Conservation (phyloP, 2,888 invertebrate genomes). For the Darwinula stevensoni region DNA sequence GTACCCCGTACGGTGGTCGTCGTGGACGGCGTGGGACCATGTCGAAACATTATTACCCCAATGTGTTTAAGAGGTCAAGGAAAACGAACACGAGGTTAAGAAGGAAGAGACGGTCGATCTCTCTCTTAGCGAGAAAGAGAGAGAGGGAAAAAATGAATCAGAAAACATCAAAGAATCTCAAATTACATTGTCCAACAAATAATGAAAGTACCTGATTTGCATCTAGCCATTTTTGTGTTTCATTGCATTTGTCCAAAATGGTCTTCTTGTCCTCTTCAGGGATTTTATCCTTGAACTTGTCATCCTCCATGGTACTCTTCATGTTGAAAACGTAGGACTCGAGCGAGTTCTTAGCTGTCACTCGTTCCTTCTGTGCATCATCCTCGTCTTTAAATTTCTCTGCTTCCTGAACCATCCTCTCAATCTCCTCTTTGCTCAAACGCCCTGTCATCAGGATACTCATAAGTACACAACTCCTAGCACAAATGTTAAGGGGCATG, state of each 20-base stretch:
- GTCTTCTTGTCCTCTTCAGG: conserved; percentile 45
- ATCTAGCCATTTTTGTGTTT: conserved; percentile 43
- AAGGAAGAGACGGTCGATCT: too few relatives aligned
- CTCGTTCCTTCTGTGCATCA: conserved; percentile 20
- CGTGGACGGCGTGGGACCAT: conserved; percentile 85
- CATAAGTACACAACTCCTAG: too few relatives aligned
- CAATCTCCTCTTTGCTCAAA: too few relatives aligned
- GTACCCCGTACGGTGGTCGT: conserved; percentile 37
- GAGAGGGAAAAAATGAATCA: background rate
- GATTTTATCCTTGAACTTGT: conserved; percentile 74
- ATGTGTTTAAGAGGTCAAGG: conserved; percentile 76
- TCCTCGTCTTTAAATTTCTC: conserved; percentile 34
- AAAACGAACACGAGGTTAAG: too few relatives aligned
- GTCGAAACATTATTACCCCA: conserved; percentile 70
- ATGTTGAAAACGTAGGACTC: conserved; percentile 80
- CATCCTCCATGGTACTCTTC: conserved; percentile 75
- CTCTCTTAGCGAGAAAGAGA: conserved; percentile 54
- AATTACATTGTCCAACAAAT: too few relatives aligned
- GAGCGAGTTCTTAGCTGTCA: conserved; percentile 53
- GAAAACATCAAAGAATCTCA: background rate
- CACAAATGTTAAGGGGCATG: too few relatives aligned
- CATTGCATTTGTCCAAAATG: conserved; percentile 59
- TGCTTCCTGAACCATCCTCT: conserved; percentile 54
- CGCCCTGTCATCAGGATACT: too few relatives aligned
- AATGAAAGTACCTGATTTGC: conserved; percentile 31